phyloP scores from a whole-genome alignment of 1,140 invertebrate species.

The Drosophila nigrodunni region DNA sequence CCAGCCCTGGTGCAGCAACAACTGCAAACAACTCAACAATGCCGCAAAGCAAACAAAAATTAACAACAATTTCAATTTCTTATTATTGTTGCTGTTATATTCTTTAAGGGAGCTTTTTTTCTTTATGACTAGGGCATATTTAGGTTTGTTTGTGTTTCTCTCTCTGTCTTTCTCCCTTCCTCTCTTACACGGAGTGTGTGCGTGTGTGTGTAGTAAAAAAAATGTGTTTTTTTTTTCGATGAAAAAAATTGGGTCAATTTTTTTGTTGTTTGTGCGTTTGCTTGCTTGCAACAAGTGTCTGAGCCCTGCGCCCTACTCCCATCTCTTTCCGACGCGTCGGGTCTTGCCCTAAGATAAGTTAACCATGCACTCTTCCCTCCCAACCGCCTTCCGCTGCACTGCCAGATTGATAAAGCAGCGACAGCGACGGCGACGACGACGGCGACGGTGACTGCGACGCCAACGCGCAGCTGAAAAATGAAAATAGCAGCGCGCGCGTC shows the following conservation, averaged over 20 bases:
- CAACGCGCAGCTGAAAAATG: constrained; percentile 78
- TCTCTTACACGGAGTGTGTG: constrained; percentile 2
- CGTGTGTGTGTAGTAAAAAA: constrained; percentile 52
- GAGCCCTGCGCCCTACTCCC: constrained; percentile 50
- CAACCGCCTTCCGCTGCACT: not conserved
- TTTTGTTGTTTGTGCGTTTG: constrained; percentile 57
- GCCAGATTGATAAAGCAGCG: constrained; percentile 72
- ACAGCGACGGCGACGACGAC: constrained; percentile 7
- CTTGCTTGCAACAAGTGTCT: constrained; percentile 80
- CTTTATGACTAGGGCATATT: constrained; percentile 72
- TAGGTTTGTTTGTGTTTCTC: constrained; percentile 65
- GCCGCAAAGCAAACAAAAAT: constrained; percentile 74
- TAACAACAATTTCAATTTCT: constrained; percentile 78
- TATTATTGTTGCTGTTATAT: constrained; percentile 30
- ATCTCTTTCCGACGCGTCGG: constrained; percentile 70
- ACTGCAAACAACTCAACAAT: constrained; percentile 74
- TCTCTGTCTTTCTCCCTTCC: too few species aligned
- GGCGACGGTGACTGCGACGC: constrained; percentile 47
- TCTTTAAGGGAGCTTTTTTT: constrained; percentile 58
- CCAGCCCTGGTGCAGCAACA: constrained; percentile 14
- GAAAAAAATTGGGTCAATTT: constrained; percentile 77
- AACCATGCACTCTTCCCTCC: constrained; percentile 23
- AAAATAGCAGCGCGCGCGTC: constrained; percentile 72
- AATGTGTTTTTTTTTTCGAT: constrained; percentile 36
- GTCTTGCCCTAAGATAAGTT: constrained; percentile 81